Evolutionary conservation across 2,113 vertebrate genomes (phyloP).

Genomic region (Shinisaurus crocodilurus): DNA sequence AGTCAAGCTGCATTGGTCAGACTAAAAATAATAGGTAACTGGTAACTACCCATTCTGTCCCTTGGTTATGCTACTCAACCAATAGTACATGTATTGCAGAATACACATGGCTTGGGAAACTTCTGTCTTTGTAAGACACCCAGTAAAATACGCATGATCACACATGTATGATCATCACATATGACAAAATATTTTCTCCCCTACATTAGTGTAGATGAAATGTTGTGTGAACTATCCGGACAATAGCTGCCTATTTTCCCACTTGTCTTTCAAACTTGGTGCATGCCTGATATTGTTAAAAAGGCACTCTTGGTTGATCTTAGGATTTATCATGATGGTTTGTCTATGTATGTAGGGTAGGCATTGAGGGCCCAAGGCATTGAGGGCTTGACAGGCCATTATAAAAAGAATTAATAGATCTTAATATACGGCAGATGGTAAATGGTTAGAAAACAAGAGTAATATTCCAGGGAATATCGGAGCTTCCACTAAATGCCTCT

Average conservation of each 20-base stretch:
- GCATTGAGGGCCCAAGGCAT: background rate
- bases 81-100: conserved; percentile 38
- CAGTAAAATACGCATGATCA: background rate
- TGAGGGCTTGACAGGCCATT: background rate
- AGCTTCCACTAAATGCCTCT: background rate
- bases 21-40: conserved; percentile 72
- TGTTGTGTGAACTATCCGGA: background rate
- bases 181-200: too few relatives aligned
- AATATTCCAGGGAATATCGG: background rate
- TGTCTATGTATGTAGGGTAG: background rate
- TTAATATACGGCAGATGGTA: background rate
- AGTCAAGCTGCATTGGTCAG: conserved; percentile 76
- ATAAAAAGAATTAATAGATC: background rate
- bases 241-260: background rate
- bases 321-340: background rate
- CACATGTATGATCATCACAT: background rate
- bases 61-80: conserved; percentile 49
- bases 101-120: background rate
- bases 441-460: conserved; percentile 20
- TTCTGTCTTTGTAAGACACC: background rate
- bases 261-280: too few relatives aligned
- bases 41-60: conserved; percentile 59
- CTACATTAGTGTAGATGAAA: background rate
- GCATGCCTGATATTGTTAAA: too few relatives aligned
- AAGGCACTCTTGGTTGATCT: too few relatives aligned